Conservation (phyloP, 2,113 vertebrate species). For the Tychaedon coryphoeus region DNA sequence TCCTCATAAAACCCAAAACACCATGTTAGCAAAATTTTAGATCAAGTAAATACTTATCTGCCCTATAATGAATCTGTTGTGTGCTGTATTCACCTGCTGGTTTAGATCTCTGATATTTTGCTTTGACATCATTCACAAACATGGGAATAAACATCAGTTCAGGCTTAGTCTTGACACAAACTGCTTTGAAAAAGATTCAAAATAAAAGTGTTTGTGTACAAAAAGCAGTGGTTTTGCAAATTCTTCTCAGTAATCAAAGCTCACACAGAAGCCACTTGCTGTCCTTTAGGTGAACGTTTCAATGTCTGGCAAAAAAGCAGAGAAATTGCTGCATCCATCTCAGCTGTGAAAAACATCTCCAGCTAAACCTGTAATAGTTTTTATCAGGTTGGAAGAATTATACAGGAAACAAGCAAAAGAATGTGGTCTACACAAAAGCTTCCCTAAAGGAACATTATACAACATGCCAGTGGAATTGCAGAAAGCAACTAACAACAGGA, state of each 20-base stretch:
- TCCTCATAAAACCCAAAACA: not conserved
- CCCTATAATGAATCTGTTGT: not conserved
- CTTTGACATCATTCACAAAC: conserved; percentile 16
- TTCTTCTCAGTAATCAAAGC: not conserved
- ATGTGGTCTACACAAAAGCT: not conserved
- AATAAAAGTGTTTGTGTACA: not conserved
- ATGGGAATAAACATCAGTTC: not conserved
- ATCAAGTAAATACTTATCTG: not conserved
- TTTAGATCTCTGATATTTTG: not conserved
- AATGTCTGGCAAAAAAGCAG: not conserved
- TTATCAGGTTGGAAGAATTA: not conserved
- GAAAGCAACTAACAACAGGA: not conserved
- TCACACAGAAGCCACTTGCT: not conserved
- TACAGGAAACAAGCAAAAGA: not conserved
- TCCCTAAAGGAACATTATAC: not conserved
- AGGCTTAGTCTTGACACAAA: not conserved
- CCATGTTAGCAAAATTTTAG: not conserved
- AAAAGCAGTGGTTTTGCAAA: not conserved
- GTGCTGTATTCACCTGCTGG: not conserved
- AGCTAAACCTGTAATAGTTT: not conserved
- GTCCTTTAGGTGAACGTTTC: not conserved
- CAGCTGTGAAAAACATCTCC: not conserved
- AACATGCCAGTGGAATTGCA: not conserved
- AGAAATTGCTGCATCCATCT: not conserved
- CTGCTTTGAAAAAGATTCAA: not conserved